A percentile compares a stretch with the other conserved stretches of the same genome.
These are phyloP conservation scores for Heteromurus nitidus DNA, from an alignment of 2,888 invertebrate genomes.

Conservation along the genomic window DNA sequence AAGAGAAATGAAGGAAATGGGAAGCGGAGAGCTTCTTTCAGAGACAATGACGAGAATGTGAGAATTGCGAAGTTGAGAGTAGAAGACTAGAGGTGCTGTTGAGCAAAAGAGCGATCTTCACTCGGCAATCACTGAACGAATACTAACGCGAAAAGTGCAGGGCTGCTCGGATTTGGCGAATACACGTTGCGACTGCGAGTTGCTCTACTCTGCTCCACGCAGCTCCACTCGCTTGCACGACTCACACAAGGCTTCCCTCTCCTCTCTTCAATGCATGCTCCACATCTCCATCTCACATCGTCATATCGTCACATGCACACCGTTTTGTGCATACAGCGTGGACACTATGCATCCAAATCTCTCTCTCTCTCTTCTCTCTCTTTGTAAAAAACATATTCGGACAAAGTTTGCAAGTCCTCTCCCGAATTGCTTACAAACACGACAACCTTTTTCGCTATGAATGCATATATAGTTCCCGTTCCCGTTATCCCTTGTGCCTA, in stretches of 20 bases:
- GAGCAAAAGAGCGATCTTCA: slow-evolving; percentile 21
- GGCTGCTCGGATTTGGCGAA: slow-evolving; percentile 23
- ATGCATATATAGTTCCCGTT: no score
- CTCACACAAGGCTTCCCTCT: not conserved
- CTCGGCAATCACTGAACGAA: slow-evolving; percentile 50
- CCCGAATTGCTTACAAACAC: no score
- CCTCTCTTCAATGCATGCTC: not conserved
- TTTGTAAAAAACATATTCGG: no score
- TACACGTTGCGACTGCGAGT: not conserved
- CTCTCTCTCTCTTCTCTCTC: not conserved
- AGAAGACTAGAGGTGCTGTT: no score
- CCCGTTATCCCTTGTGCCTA: no score
- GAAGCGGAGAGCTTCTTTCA: no score
- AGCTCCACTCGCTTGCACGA: not conserved
- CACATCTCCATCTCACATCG: not conserved
- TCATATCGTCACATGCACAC: not conserved
- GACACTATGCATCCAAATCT: not conserved
- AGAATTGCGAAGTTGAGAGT: no score
- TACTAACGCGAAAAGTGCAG: slow-evolving; percentile 39
- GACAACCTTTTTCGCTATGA: no score
- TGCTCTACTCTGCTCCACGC: not conserved
- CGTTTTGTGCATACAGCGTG: no score
- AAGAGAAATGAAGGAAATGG: no score
- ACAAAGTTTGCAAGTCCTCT: no score
- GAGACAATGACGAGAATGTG: slow-evolving; percentile 42